A percentile compares a stretch with the other conserved stretches of the same genome.
Evolutionary conservation across 2,113 vertebrate species (phyloP).

Genomic region (Colossoma macropomum): DNA sequence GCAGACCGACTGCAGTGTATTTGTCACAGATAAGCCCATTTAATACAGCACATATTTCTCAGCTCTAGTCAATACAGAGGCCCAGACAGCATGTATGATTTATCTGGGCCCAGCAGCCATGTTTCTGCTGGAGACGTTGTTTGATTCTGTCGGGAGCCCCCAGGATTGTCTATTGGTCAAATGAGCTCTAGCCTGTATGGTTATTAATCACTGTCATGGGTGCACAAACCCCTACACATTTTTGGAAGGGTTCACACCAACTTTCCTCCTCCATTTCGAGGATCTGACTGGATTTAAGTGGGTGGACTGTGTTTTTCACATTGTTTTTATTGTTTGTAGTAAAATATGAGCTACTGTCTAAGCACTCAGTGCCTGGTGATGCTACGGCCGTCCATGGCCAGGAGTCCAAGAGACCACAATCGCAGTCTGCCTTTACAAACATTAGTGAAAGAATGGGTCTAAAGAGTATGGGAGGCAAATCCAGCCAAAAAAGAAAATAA

Average conservation of each 20-base stretch:
- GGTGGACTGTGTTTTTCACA: too few relatives aligned
- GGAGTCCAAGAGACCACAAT: too few relatives aligned
- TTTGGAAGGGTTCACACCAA: neutral
- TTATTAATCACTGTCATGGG: slow-evolving; percentile 4
- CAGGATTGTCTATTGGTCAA: neutral
- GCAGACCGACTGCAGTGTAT: slow-evolving; percentile 2
- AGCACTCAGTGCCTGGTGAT: too few relatives aligned
- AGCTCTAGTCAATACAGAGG: slow-evolving; percentile 26
- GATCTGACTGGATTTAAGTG: too few relatives aligned
- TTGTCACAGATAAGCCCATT: slow-evolving; percentile 41
- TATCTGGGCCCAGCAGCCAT: slow-evolving; percentile 33
- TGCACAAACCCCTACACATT: neutral
- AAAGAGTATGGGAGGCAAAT: too few relatives aligned
- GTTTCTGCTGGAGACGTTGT: slow-evolving; percentile 24
- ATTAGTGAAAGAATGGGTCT: too few relatives aligned
- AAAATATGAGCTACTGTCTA: too few relatives aligned
- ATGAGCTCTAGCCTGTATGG: neutral
- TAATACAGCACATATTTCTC: slow-evolving; percentile 36
- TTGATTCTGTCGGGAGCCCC: slow-evolving; percentile 31
- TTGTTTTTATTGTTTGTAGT: too few relatives aligned
- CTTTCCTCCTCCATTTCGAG: neutral
- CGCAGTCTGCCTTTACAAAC: too few relatives aligned
- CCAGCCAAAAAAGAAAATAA: too few relatives aligned
- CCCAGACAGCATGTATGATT: slow-evolving; percentile 41
- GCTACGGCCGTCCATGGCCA: too few relatives aligned